Evolutionary conservation across 1,140 invertebrate species (phyloP).

Genomic region (Aphelenchoides fujianensis): DNA sequence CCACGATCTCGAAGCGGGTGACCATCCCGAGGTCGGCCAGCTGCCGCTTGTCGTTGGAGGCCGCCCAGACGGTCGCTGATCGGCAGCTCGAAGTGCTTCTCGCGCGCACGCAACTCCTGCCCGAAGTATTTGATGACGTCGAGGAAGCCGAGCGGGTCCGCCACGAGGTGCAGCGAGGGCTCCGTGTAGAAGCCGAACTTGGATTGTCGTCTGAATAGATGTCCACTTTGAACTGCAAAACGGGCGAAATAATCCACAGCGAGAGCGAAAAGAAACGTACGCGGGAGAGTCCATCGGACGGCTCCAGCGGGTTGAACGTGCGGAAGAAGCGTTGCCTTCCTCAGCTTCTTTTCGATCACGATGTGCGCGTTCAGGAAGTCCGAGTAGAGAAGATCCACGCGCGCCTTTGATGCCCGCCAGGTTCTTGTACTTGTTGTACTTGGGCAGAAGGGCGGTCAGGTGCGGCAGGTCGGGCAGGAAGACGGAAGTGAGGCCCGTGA

Average conservation of each 20-base stretch:
- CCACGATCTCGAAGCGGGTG: not conserved
- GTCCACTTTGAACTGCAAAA: not conserved
- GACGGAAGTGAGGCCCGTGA: not conserved
- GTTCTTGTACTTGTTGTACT: not conserved
- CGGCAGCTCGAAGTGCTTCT: not conserved
- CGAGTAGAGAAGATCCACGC: not conserved
- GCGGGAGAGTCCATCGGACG: too few relatives aligned
- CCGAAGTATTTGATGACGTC: not conserved
- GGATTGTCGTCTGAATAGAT: not conserved
- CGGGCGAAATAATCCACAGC: not conserved
- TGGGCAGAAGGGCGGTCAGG: not conserved
- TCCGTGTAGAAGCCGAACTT: not conserved
- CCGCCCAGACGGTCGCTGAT: not conserved
- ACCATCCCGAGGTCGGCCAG: not conserved
- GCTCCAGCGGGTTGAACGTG: too few relatives aligned
- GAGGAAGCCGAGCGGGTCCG: not conserved
- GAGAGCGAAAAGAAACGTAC: not conserved
- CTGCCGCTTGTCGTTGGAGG: not conserved
- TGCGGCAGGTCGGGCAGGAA: not conserved
- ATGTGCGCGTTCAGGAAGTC: not conserved
- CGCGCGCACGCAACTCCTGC: not conserved
- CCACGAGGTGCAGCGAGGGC: not conserved
- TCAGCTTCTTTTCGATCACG: not conserved
- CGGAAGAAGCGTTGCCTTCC: too few relatives aligned
- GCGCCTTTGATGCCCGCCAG: not conserved